Percentiles rank a stretch among this genome's conserved stretches.
These are phyloP conservation scores for Pantherophis alleghaniensis DNA, from an alignment of 2,797 vertebrate species.

Conservation along the genomic window DNA sequence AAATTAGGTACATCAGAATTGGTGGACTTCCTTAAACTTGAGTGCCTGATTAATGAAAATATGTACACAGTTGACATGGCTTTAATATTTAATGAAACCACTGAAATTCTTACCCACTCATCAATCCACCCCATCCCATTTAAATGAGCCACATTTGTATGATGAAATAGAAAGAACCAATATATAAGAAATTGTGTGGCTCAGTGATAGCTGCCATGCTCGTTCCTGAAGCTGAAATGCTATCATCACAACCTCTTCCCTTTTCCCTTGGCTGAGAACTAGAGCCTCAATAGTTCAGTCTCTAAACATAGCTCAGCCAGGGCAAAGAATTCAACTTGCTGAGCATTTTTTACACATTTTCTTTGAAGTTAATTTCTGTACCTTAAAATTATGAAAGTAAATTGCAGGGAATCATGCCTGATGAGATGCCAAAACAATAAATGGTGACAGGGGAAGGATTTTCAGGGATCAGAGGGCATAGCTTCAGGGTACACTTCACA, in stretches of 20 bases:
- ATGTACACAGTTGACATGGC: too few species aligned
- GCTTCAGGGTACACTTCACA: not conserved
- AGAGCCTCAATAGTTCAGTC: not conserved
- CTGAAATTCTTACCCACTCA: not conserved
- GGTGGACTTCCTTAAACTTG: not conserved
- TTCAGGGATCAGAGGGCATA: not conserved
- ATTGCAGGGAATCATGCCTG: not conserved
- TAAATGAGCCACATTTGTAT: not conserved
- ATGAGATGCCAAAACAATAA: not conserved
- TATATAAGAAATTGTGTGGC: not conserved
- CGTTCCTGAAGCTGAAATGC: not conserved
- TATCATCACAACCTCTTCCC: not conserved
- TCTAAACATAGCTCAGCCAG: not conserved
- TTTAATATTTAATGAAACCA: not conserved
- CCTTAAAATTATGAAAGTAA: not conserved
- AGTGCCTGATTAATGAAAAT: not conserved
- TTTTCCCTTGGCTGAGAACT: not conserved
- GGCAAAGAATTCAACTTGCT: not conserved
- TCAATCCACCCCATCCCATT: not conserved
- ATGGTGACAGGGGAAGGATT: not conserved
- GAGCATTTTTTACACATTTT: not conserved
- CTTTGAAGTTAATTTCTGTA: not conserved
- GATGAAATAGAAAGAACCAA: not conserved
- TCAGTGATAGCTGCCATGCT: not conserved
- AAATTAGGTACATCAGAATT: not conserved